These are phyloP conservation scores for Anarrhichthys ocellatus DNA, from an alignment of 2,113 vertebrate species.

Conservation along the genomic window DNA sequence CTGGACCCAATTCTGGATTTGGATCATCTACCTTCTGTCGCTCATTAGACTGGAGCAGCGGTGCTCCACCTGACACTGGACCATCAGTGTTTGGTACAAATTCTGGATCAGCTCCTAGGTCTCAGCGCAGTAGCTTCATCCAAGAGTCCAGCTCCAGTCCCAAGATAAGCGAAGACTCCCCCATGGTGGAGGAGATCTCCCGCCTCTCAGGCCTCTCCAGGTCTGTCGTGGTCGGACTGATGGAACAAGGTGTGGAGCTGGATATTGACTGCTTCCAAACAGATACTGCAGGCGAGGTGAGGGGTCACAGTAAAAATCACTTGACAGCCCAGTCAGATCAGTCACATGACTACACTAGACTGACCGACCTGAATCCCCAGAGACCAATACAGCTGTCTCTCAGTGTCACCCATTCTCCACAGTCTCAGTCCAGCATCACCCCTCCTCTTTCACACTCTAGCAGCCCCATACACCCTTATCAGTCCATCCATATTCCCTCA, in stretches of 20 bases:
- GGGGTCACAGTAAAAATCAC: constrained; percentile 66
- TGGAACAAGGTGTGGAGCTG: constrained; percentile 86
- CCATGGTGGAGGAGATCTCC: constrained; percentile 84
- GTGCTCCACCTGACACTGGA: constrained; percentile 59
- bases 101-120: constrained; percentile 68
- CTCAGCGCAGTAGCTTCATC: constrained; percentile 74
- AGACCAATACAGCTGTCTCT: constrained; percentile 80
- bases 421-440: constrained; percentile 76
- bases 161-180: constrained; percentile 80
- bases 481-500: constrained; percentile 71
- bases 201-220: constrained; percentile 83
- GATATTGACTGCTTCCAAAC: constrained; percentile 83
- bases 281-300: constrained; percentile 68
- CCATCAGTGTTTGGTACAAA: constrained; percentile 39
- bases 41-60: constrained; percentile 81
- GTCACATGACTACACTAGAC: constrained; percentile 59
- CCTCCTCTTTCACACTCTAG: constrained; percentile 76
- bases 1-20: constrained; percentile 60
- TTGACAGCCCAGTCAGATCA: constrained; percentile 59
- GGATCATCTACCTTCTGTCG: constrained; percentile 78
- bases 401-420: constrained; percentile 79
- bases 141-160: constrained; percentile 72
- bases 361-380: constrained; percentile 65
- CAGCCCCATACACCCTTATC: constrained; percentile 78
- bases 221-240: constrained; percentile 84